These are phyloP conservation scores for Malacoctenus gilli DNA, from an alignment of 2,797 vertebrate genomes.

Conservation along the genomic window DNA sequence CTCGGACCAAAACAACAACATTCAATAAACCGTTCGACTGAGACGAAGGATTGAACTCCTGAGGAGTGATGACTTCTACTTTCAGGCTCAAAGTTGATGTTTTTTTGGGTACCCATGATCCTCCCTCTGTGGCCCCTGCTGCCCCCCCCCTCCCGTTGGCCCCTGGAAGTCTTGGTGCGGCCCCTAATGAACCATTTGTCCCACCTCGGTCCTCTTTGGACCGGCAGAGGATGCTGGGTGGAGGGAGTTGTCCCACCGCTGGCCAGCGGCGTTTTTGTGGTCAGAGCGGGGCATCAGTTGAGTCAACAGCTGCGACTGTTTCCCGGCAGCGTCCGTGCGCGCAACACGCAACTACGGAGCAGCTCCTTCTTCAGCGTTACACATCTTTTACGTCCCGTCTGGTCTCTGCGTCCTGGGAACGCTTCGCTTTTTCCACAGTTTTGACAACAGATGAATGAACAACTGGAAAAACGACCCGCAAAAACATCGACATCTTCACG, in stretches of 20 bases:
- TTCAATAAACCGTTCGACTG: constrained; percentile 10
- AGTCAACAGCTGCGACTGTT: constrained; percentile 46
- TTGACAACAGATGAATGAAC: no score
- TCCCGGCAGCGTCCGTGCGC: constrained; percentile 50
- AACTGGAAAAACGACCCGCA: no score
- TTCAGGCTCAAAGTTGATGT: no score
- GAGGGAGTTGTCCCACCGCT: constrained; percentile 1
- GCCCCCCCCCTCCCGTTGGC: constrained; percentile 10
- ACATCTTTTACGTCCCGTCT: no score
- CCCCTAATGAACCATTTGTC: constrained; percentile 35
- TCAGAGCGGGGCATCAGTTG: constrained; percentile 51
- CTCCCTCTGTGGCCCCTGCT: neutral
- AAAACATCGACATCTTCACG: no score
- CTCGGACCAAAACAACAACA: constrained; percentile 50
- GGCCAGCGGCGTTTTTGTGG: constrained; percentile 50
- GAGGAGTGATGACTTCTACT: no score
- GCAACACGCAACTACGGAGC: constrained; percentile 9
- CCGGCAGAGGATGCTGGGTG: constrained; percentile 12
- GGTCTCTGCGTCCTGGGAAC: no score
- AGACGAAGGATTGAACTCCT: no score
- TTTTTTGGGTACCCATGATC: no score
- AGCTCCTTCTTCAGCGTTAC: no score
- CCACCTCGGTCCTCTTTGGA: constrained; percentile 1
- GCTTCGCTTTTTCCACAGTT: no score
- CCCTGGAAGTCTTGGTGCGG: constrained; percentile 2